A percentile compares a stretch with the other conserved stretches of the same genome.
Conservation (phyloP, 2,113 vertebrate species). For the Marcusenius ussheri region DNA sequence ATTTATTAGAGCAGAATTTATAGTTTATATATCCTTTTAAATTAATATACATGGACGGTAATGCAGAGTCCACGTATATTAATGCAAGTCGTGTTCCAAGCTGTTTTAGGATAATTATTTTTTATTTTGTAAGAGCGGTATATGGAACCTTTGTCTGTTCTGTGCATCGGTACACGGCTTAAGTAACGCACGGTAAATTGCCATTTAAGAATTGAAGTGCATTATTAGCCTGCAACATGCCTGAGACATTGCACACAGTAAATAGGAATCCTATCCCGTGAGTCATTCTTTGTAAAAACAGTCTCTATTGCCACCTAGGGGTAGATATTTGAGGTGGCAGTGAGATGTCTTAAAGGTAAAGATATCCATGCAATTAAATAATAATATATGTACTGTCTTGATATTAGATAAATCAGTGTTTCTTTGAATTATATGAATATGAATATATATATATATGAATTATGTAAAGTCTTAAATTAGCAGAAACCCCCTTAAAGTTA, state of each 20-base stretch:
- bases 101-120: not conserved
- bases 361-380: not conserved
- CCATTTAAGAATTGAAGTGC: not conserved
- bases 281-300: conserved; percentile 25
- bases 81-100: no score
- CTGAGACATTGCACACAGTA: not conserved
- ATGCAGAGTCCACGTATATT: no score
- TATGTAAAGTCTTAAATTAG: not conserved
- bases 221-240: not conserved
- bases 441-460: not conserved
- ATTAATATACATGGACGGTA: not conserved
- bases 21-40: not conserved
- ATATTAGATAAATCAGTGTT: not conserved
- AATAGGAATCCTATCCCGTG: not conserved
- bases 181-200: not conserved
- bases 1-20: not conserved
- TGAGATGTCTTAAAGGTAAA: not conserved
- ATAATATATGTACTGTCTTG: not conserved
- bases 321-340: conserved; percentile 30
- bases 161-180: not conserved
- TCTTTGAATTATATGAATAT: not conserved
- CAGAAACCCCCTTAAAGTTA: not conserved
- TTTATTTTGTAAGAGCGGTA: not conserved
- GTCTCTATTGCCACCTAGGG: conserved; percentile 65
- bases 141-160: not conserved